Percentiles rank a stretch among this genome's conserved stretches.
Evolutionary conservation across 2,797 vertebrate genomes (phyloP).

Genomic region (Falco rusticolus): DNA sequence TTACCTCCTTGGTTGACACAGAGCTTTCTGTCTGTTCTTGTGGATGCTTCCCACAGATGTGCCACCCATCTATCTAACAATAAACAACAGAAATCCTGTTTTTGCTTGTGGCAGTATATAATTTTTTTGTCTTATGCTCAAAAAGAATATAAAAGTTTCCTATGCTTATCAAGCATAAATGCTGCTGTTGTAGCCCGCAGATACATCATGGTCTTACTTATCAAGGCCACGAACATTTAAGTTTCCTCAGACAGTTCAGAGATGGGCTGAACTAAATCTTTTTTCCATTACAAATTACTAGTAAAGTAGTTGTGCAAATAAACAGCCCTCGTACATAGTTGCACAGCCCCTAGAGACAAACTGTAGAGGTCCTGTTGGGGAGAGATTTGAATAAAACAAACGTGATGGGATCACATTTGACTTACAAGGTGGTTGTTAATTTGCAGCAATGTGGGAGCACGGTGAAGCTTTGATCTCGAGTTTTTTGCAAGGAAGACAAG

Average conservation of each 20-base stretch:
- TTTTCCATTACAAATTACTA: not conserved
- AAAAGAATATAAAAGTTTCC: not conserved
- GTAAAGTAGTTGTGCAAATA: not conserved
- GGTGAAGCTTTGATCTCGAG: not conserved
- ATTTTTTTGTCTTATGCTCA: not conserved
- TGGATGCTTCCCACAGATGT: not conserved
- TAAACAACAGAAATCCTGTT: not conserved
- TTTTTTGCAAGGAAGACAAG: not conserved
- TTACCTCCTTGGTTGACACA: not conserved
- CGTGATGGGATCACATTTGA: not conserved
- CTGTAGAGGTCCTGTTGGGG: not conserved
- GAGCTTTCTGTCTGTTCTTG: constrained; percentile 12
- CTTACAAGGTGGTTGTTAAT: not conserved
- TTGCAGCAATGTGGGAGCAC: not conserved
- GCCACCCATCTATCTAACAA: not conserved
- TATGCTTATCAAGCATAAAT: not conserved
- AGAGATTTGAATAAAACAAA: not conserved
- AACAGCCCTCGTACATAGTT: not conserved
- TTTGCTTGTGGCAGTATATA: not conserved
- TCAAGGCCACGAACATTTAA: not conserved
- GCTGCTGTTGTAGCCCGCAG: not conserved
- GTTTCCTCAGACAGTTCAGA: not conserved
- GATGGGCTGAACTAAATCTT: not conserved
- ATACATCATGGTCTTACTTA: not conserved
- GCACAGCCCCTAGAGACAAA: not conserved